Base-by-base conservation (phyloP, 35 echinoderm and acorn worm species). In the Diadema setosum region DNA sequence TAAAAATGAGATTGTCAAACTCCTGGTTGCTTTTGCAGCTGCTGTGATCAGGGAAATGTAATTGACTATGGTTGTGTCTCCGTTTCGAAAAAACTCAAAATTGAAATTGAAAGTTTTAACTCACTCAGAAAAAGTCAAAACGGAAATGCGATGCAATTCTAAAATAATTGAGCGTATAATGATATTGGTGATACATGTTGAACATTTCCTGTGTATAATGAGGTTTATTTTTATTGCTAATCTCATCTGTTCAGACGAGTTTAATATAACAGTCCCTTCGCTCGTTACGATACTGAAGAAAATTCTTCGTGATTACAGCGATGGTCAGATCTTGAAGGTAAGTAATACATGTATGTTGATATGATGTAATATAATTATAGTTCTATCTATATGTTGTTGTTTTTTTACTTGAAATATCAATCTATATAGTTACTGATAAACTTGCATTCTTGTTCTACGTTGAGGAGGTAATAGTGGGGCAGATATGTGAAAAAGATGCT, bases 291-390 rank as follows among this genome's bases (percentile, higher is more conserved):
- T 32, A 25, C 27, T 78, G 35, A 78, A 78, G 73, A 78, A 39
- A 44, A 41, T 78, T 9, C 40, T 78, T 8, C 15, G 73, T 25
- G 73, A 78, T 25, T 78, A 78, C 35, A 78, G 34, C 9, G 73
- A 78, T 44, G 73, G 73, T 25, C 73, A 78, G 44, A 78, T 78
- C 29, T 24, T 78, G 35, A 78, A 78, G 73, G 73, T 43, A 44
- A 78, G 73, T 21, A 78, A 25, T 0, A 2, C 39, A 44, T n/a
- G 37, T 16, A 78, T 15, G 44, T 65, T 55, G 21, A n/a, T n/a
- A n/a, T n/a, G 14, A 21, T 55, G 2, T 2, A 60, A 6, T 5
- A 2, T 60, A 60, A 60, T 27, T 17, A 16, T 18, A 20, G 2
- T 60, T 27, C 17, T 60, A 17, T 18, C 8, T 59, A 23, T 1